Base-by-base conservation (phyloP, 2,113 vertebrate genomes). In the Actinemys pallida region DNA sequence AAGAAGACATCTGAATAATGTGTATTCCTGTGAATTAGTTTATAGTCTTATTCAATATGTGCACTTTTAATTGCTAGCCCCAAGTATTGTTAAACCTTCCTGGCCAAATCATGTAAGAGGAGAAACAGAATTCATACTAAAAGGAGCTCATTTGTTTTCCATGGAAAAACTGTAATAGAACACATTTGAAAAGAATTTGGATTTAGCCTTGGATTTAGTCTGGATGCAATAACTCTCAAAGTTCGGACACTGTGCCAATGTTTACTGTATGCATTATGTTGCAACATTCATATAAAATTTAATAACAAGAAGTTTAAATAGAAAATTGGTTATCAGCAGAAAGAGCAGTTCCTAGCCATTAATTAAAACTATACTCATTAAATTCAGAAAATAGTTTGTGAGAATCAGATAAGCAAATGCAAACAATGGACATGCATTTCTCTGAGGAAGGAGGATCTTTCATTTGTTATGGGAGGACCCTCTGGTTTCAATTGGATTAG, bases 1-100 rank as follows among this genome's bases (percentile, higher is more conserved):
- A 96, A 95, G 54, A 88, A 78, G 84, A 69, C 90, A 29, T 59
- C 93, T 93, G 83, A 87, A 17, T 69, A 90, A 52, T 25, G n/a
- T 22, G 29, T 16, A 90, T 35, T 91, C 49, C 89, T 82, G 78
- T 78, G 1, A 7, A 49, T 89, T 84, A 14, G 72, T 94, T 45
- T 52, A 86, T 45, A 92, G 16, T 47, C 25, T 12, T 42, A 22
- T 7, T 88, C 57, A 65, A 83, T 69, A 83, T 6, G 2, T n/a
- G 65, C 25, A 86, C 22, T 2, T 69, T 62, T 50, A 89, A 75
- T 76, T 62, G 25, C 10, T 90, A 72, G 13, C 84, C 79, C 25
- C 53, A 39, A 84, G 72, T 39, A 49, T 8, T 86, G 29, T 81
- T 81, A 90, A 89, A 78, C 45, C 8, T 78, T 88, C 31, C 49